A percentile compares a stretch with the other conserved stretches of the same genome.
These are phyloP conservation scores for Pseudomyrmex sp. DNA, from an alignment of 1,140 invertebrate species.

Conservation along the genomic window DNA sequence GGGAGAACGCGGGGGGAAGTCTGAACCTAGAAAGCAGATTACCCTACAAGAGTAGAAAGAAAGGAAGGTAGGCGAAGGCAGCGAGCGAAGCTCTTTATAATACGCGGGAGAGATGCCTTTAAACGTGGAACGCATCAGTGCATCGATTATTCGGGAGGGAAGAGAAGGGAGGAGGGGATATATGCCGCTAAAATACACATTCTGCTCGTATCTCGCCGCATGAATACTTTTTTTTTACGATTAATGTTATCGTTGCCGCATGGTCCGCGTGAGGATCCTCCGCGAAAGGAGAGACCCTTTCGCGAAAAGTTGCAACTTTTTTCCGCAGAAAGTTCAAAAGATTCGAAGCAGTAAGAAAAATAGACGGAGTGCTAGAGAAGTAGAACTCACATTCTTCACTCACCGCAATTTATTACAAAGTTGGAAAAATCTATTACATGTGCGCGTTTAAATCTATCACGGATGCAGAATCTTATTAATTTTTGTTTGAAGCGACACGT, in stretches of 20 bases:
- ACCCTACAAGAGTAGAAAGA: slow-evolving; percentile 48
- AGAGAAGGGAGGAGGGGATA: too few relatives aligned
- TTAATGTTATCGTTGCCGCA: slow-evolving; percentile 52
- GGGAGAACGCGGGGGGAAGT: not conserved
- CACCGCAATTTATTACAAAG: slow-evolving; percentile 1
- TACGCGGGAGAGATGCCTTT: slow-evolving; percentile 67
- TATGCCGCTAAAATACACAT: slow-evolving; percentile 68
- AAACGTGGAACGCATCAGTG: slow-evolving; percentile 62
- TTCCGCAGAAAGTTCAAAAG: not conserved
- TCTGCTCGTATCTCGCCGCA: slow-evolving; percentile 44
- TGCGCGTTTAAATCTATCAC: not conserved
- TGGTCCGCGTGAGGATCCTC: not conserved
- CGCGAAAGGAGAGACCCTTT: too few relatives aligned
- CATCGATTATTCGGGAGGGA: slow-evolving; percentile 69
- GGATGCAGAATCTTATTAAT: not conserved
- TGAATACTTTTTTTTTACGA: slow-evolving; percentile 41
- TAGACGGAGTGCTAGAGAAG: not conserved
- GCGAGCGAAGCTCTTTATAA: slow-evolving; percentile 59
- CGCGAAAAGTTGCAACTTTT: slow-evolving; percentile 15
- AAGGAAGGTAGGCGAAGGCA: slow-evolving; percentile 27
- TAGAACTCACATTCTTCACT: slow-evolving; percentile 40
- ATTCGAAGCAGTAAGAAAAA: slow-evolving; percentile 16
- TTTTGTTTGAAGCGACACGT: not conserved
- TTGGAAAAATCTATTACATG: slow-evolving; percentile 22
- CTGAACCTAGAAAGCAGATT: slow-evolving; percentile 47